Evolutionary conservation across 2,888 invertebrate species (phyloP).

Genomic region (Tetragnatha montana): DNA sequence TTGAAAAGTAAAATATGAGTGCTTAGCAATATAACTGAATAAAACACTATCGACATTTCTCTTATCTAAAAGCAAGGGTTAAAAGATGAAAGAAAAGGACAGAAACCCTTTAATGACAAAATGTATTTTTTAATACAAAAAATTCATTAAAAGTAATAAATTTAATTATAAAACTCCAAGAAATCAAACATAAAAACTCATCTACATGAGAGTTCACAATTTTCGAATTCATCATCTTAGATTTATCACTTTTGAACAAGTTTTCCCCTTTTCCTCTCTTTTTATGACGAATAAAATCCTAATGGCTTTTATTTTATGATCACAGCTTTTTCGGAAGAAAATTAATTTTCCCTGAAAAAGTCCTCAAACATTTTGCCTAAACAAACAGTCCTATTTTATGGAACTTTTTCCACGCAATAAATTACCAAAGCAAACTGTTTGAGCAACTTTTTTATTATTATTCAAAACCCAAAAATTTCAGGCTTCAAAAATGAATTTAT

Average conservation of each 20-base stretch:
- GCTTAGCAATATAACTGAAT: not conserved
- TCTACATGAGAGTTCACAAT: not conserved
- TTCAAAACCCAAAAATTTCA: constrained; percentile 1
- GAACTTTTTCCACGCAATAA: not conserved
- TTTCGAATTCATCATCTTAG: constrained; percentile 18
- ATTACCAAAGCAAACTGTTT: constrained; percentile 12
- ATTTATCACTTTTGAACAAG: constrained; percentile 34
- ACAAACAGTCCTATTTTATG: not conserved
- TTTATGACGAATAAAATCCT: not conserved
- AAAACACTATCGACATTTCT: not conserved
- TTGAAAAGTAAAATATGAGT: not conserved
- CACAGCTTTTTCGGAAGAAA: constrained; percentile 24
- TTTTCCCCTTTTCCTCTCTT: constrained; percentile 14
- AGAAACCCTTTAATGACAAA: too few relatives aligned
- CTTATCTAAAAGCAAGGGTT: too few relatives aligned
- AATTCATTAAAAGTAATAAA: not conserved
- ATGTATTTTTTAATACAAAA: not conserved
- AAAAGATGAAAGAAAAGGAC: too few relatives aligned
- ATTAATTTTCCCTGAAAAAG: constrained; percentile 33
- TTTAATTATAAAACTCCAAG: not conserved
- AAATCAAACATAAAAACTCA: not conserved
- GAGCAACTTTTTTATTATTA: constrained; percentile 23
- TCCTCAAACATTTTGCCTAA: not conserved
- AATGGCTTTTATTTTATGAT: constrained; percentile 23
- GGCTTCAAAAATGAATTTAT: constrained; percentile 37